Base-by-base conservation (phyloP, 23 tunicate species). In the Aplidium turbinatum region DNA sequence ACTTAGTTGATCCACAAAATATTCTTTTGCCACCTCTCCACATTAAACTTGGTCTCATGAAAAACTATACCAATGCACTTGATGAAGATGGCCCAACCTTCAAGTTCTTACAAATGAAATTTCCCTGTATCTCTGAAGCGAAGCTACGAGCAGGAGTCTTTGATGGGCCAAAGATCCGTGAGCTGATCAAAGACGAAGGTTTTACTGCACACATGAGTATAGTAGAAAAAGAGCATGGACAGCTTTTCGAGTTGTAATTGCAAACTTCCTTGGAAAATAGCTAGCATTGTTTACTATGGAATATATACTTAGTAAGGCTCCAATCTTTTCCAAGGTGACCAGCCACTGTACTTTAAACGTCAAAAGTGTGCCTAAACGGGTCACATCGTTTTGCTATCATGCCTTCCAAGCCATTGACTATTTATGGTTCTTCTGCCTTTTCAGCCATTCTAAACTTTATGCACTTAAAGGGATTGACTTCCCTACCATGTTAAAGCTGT, bases 11-110 rank as follows among this genome's bases (percentile, higher is more conserved):
- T 70, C 76, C 35, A 23, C 76, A 70, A 47, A 70, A 23, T 47
- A 70, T 47, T 47, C 76, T 70, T 70, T 70, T 70, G 76, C 76
- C 58, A 46, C 58, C 76, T 20, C 76, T 70, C 76, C 58, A 70
- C 58, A 70, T 70, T 7, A 70, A 70, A 13, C 76, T 70, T 47
- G 76, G 58, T 47, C 76, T 70, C 72, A 47, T 70, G 76, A 70
- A 70, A 27, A 70, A 70, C 76, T 47, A 47, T 45, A 70, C 36
- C 58, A 70, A 70, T 34, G 76, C 76, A 4, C 76, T 46, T 20
- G 58, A 70, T 70, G 25, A 70, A 70, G 76, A 70, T 70, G 76
- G 76, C 16, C 58, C 76, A 46, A 47, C 76, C 58, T 70, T 70
- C 76, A 70, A 24, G 36, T 70, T 27, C 36, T 70, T 70, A 47